Conservation (phyloP, 2,113 vertebrate species). For the Amia ocellicauda region DNA sequence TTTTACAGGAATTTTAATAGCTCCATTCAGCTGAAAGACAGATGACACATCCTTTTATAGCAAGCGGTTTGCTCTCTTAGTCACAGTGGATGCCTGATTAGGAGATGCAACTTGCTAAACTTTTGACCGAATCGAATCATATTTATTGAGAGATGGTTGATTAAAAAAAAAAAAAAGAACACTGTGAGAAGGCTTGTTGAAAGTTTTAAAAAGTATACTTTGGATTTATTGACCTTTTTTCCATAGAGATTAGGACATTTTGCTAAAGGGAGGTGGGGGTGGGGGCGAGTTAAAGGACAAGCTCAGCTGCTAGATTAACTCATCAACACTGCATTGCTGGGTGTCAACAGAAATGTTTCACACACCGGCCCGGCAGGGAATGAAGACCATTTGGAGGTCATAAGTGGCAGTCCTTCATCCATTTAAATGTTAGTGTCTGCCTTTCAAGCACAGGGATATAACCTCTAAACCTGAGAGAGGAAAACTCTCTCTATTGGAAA, state of each 20-base stretch:
- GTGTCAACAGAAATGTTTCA: conserved; percentile 78
- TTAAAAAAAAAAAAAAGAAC: neutral
- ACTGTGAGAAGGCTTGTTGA: conserved; percentile 21
- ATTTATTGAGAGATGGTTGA: conserved; percentile 7
- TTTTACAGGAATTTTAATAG: conserved; percentile 24
- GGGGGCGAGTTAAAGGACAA: conserved; percentile 63
- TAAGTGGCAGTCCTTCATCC: conserved; percentile 54
- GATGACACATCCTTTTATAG: conserved; percentile 35
- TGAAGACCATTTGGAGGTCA: conserved; percentile 78
- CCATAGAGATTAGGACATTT: conserved; percentile 46
- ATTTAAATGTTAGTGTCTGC: conserved; percentile 69
- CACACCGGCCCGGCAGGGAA: conserved; percentile 68
- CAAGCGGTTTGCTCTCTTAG: conserved; percentile 8
- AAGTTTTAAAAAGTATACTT: conserved; percentile 31
- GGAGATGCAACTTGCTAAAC: conserved; percentile 19
- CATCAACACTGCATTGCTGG: conserved; percentile 74
- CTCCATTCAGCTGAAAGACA: conserved; percentile 23
- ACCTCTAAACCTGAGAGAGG: conserved; percentile 51
- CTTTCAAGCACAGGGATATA: conserved; percentile 65
- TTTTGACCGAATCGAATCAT: conserved; percentile 17
- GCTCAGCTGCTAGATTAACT: conserved; percentile 80
- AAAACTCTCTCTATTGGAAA: conserved; percentile 43
- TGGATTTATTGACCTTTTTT: conserved; percentile 47
- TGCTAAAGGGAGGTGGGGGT: conserved; percentile 51
- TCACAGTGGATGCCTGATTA: conserved; percentile 34